A percentile compares a stretch with the other conserved stretches of the same genome.
phyloP scores from a whole-genome alignment of 2,888 invertebrate genomes.

The Campopleginae sp. region DNA sequence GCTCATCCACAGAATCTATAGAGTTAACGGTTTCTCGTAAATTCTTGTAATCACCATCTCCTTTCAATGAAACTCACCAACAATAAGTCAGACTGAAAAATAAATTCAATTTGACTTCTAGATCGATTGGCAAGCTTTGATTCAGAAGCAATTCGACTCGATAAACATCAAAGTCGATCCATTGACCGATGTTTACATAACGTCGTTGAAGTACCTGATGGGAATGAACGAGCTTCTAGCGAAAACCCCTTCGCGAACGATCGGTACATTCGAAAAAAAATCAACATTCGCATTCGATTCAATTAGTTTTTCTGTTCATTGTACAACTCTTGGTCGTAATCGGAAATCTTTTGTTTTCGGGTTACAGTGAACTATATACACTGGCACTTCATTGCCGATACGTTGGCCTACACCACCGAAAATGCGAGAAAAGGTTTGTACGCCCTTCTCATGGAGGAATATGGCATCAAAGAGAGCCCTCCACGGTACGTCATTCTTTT shows the following conservation, averaged over 20 bases:
- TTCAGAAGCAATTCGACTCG: constrained; percentile 51
- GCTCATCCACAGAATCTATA: not conserved
- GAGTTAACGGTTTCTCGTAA: not conserved
- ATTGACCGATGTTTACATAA: not conserved
- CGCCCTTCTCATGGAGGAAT: constrained; percentile 18
- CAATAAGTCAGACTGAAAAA: not conserved
- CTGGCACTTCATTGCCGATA: constrained; percentile 63
- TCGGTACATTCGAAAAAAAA: constrained; percentile 54
- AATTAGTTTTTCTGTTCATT: not conserved
- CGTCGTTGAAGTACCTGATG: constrained; percentile 9
- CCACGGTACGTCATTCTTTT: constrained; percentile 57
- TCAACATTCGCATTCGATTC: not conserved
- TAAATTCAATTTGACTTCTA: constrained; percentile 1
- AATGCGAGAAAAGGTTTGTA: constrained; percentile 44
- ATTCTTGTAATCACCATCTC: too few species aligned
- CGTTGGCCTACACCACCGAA: constrained; percentile 59
- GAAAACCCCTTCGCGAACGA: constrained; percentile 60
- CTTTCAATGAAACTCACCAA: not conserved
- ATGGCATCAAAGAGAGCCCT: constrained; percentile 35
- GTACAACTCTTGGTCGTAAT: not conserved
- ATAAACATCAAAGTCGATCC: constrained; percentile 48
- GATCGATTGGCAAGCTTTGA: constrained; percentile 50
- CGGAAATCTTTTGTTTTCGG: not conserved
- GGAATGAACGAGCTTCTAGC: constrained; percentile 55
- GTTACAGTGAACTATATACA: constrained; percentile 66